A percentile compares a stretch with the other conserved stretches of the same genome.
These are phyloP conservation scores for Acropora tenuis DNA, from an alignment of 64 coral and sea anemone species.

Conservation along the genomic window DNA sequence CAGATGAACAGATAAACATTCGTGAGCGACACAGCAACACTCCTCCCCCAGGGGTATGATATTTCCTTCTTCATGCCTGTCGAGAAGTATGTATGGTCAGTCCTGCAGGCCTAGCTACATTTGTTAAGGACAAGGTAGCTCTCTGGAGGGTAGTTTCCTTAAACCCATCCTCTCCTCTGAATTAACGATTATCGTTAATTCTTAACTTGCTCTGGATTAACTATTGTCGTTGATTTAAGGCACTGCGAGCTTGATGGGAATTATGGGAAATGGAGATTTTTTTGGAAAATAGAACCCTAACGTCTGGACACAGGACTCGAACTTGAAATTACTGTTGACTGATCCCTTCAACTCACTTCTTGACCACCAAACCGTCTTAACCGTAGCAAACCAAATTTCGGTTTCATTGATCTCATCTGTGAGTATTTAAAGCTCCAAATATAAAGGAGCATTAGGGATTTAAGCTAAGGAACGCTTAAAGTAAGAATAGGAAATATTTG, in stretches of 20 bases:
- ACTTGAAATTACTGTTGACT: no score
- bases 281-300: no score
- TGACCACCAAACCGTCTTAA: not conserved
- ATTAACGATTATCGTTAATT: no score
- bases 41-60: not conserved
- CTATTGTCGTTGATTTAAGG: no score
- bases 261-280: not conserved
- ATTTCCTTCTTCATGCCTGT: slow-evolving; percentile 7
- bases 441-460: not conserved
- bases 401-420: not conserved
- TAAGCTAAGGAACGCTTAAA: not conserved
- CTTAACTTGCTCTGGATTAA: no score
- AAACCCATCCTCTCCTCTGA: not conserved
- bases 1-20: no score
- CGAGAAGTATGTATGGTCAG: not conserved
- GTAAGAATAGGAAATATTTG: no score
- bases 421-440: not conserved
- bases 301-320: no score
- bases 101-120: not conserved
- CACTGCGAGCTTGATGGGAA: not conserved
- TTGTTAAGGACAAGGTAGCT: slow-evolving; percentile 15
- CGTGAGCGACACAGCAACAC: not conserved
- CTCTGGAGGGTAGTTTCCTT: slow-evolving; percentile 6
- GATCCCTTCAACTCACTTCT: no score
- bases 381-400: not conserved